Base-by-base conservation (phyloP, 2,888 invertebrate species). In the Bursaphelenchus okinawaensis region DNA sequence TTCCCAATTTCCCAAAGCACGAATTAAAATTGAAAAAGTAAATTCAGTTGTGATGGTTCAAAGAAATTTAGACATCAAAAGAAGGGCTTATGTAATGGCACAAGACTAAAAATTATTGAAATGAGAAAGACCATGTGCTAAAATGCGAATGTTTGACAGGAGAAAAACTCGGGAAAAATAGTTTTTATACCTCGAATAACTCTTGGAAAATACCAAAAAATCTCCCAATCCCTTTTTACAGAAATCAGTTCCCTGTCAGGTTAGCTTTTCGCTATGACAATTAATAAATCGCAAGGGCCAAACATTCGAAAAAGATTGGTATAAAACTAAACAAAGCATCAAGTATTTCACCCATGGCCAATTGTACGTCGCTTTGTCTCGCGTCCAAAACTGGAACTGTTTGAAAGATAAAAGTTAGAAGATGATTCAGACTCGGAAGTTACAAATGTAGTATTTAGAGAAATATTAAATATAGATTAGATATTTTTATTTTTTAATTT, bases 151-250 rank as follows among this genome's bases (percentile, higher is more conserved):
- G 62, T 19, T 20, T 69, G 1, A 57, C 63, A 0, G 72, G 63
- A 19, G n/a, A 50, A 51, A 40, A 31, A 62, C 50, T 26, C 28
- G 9, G 72, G 69, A 7, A 24, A 57, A 20, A 19, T n/a, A 19
- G 63, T 66, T n/a, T 19, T 60, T 12, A 70, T 70, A 9, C 73
- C 68, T 4, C 22, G 70, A 56, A 70, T 73, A 12, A 9, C 65
- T 12, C 54, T 22, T 40, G 27, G 31, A 20, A 28, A 78, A 66
- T 74, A 78, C 67, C 63, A 71, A 7, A 81, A 83, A 56, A 82
- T 82, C 12, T 60, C 84, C 40, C 82, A 83, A 16, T n/a, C n/a
- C n/a, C n/a, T n/a, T 68, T 84, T 26, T 28, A 51, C 4, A 28
- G 73, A 7, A 31, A 58, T 27, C 75, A 70, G 59, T 75, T 73